phyloP scores from a whole-genome alignment of 2,888 invertebrate species.

The Electrophaes corylata region DNA sequence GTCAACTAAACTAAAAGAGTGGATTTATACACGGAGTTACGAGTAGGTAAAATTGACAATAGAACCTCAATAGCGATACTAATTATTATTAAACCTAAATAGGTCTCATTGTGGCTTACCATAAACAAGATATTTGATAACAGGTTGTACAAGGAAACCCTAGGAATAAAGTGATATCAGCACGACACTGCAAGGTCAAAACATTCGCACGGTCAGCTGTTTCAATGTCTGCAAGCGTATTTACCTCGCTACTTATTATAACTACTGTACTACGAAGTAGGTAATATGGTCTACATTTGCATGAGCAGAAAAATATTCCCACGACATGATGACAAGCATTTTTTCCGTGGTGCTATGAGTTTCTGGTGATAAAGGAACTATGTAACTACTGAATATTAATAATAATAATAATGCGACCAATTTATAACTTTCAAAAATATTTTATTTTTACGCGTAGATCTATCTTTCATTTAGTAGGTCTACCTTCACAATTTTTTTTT shows the following conservation, averaged over 20 bases:
- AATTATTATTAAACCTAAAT: no score
- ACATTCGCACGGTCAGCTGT: slow-evolving; percentile 66
- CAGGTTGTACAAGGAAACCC: slow-evolving; percentile 47
- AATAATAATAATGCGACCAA: background rate
- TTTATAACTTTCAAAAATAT: no score
- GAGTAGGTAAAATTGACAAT: no score
- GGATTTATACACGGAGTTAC: no score
- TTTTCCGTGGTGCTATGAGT: background rate
- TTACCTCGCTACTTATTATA: background rate
- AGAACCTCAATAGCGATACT: no score
- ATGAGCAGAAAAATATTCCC: slow-evolving; percentile 22
- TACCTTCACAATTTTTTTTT: no score
- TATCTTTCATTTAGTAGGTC: no score
- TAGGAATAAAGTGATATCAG: slow-evolving; percentile 49
- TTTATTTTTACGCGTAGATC: no score
- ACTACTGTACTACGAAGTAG: background rate
- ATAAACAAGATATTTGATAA: slow-evolving; percentile 43
- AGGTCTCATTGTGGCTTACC: slow-evolving; percentile 35
- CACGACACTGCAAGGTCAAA: slow-evolving; percentile 64
- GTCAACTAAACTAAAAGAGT: no score
- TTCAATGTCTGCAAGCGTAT: background rate
- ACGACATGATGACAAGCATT: slow-evolving; percentile 13
- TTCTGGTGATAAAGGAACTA: no score
- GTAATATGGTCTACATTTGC: slow-evolving; percentile 1
- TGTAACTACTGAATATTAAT: background rate